Percentiles rank a stretch among this genome's conserved stretches.
Evolutionary conservation across 2,888 invertebrate genomes (phyloP).

Genomic region (Phlogophora meticulosa): DNA sequence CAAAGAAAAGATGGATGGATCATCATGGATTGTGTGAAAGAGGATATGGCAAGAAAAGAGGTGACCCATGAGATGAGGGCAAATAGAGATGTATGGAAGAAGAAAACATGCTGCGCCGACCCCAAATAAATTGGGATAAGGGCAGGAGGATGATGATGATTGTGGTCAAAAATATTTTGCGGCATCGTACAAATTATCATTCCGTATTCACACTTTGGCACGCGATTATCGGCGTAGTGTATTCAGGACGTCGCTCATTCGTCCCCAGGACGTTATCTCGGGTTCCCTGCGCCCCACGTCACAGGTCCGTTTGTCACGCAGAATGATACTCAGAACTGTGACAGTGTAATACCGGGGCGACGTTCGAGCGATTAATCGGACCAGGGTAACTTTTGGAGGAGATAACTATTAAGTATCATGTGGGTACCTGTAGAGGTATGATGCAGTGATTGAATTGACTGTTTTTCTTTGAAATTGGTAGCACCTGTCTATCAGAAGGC

Average conservation of each 20-base stretch:
- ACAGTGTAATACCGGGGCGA: constrained; percentile 67
- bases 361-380: constrained; percentile 62
- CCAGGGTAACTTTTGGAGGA: constrained; percentile 49
- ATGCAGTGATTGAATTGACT: not conserved
- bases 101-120: too few relatives aligned
- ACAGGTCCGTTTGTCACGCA: constrained; percentile 80
- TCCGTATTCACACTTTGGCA: constrained; percentile 12
- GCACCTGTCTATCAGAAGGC: too few relatives aligned
- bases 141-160: too few relatives aligned
- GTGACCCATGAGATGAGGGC: too few relatives aligned
- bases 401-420: constrained; percentile 42
- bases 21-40: too few relatives aligned
- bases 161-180: not conserved
- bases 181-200: not conserved
- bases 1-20: too few relatives aligned
- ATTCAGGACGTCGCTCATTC: constrained; percentile 82
- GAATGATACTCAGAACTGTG: constrained; percentile 67
- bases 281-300: constrained; percentile 74
- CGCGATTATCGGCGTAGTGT: constrained; percentile 65
- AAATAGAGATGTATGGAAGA: too few relatives aligned
- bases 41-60: too few relatives aligned
- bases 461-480: not conserved
- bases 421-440: not conserved
- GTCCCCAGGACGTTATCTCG: constrained; percentile 82
- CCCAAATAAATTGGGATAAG: too few relatives aligned